Evolutionary conservation across 2,888 invertebrate species (phyloP).

Genomic region (Rhyacophila evoluta): DNA sequence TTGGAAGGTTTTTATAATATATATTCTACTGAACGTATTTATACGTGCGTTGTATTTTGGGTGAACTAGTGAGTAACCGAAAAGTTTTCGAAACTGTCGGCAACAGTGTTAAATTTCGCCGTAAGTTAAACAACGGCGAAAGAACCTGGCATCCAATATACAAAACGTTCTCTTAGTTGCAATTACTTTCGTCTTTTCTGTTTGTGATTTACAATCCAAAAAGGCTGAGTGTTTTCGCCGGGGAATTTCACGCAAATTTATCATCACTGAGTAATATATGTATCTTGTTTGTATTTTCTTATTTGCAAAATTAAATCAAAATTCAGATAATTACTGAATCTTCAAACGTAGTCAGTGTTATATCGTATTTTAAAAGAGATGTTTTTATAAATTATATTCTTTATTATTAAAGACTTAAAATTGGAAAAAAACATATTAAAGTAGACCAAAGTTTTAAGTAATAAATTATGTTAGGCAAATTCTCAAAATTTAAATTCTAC

Average conservation of each 20-base stretch:
- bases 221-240: slow-evolving; percentile 10
- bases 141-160: slow-evolving; percentile 22
- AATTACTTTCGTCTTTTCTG: slow-evolving; percentile 25
- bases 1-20: too few relatives aligned
- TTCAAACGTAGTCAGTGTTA: too few relatives aligned
- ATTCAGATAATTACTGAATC: slow-evolving; percentile 24
- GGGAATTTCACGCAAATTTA: background rate
- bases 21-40: too few relatives aligned
- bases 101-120: slow-evolving; percentile 10
- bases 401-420: too few relatives aligned
- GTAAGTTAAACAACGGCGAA: background rate
- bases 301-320: slow-evolving; percentile 23
- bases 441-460: too few relatives aligned
- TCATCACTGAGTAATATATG: slow-evolving; percentile 29
- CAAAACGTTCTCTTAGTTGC: slow-evolving; percentile 28
- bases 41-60: too few relatives aligned
- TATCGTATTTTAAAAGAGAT: too few relatives aligned
- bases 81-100: slow-evolving; percentile 13
- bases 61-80: background rate
- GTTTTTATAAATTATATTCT: too few relatives aligned
- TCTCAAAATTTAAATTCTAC: too few relatives aligned
- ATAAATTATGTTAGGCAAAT: too few relatives aligned
- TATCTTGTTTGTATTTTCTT: slow-evolving; percentile 8
- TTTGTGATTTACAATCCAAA: slow-evolving; percentile 29
- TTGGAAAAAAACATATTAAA: too few relatives aligned